These are phyloP conservation scores for Ciconia maguari DNA, from an alignment of 2,113 vertebrate species.

Conservation along the genomic window DNA sequence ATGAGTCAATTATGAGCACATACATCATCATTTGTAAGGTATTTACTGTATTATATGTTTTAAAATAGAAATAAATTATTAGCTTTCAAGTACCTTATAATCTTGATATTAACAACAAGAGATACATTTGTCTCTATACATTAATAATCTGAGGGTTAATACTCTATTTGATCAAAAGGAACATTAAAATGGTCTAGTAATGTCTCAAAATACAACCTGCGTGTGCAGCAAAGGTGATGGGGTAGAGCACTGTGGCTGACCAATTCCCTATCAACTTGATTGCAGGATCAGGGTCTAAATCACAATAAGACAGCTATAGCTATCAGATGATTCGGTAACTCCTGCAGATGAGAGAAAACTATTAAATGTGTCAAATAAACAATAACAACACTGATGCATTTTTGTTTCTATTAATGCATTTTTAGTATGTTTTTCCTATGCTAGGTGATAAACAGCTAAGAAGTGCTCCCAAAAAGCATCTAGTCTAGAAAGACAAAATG, in stretches of 20 bases:
- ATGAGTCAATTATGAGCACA: constrained; percentile 19
- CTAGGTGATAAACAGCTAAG: not conserved
- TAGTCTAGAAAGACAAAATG: not conserved
- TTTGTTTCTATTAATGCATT: not conserved
- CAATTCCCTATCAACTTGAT: not conserved
- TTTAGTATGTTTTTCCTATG: not conserved
- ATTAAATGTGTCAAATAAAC: not conserved
- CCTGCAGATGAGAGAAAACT: not conserved
- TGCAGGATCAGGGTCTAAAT: not conserved
- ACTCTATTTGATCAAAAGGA: not conserved
- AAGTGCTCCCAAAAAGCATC: not conserved
- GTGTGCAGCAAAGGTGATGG: not conserved
- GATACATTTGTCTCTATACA: not conserved
- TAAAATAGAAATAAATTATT: constrained; percentile 28
- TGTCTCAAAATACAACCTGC: not conserved
- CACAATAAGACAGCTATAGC: not conserved
- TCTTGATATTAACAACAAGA: not conserved
- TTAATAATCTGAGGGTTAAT: not conserved
- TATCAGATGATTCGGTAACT: not conserved
- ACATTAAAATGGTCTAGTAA: not conserved
- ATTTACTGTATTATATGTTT: constrained; percentile 9
- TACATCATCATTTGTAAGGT: not conserved
- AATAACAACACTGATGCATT: not conserved
- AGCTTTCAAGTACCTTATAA: constrained; percentile 13
- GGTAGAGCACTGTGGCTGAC: not conserved